phyloP scores from a whole-genome alignment of 2,888 invertebrate genomes.

The Tenodera sinensis region DNA sequence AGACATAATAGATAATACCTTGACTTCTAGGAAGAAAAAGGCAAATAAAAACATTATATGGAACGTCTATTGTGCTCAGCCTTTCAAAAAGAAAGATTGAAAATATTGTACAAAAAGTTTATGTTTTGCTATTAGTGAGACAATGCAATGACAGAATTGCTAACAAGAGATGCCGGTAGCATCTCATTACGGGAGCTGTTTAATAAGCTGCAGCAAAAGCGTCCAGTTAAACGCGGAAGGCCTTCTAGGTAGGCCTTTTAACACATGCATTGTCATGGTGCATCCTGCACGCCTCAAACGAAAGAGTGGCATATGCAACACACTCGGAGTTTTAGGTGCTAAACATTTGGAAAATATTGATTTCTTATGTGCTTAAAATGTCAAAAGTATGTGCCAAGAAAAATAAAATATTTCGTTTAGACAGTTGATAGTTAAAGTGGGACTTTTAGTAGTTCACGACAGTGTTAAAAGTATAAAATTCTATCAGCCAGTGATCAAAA shows the following conservation, averaged over 20 bases:
- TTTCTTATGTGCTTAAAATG: too few species aligned
- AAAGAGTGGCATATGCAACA: neutral
- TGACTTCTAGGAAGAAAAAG: too few species aligned
- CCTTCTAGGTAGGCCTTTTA: neutral
- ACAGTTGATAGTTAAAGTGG: too few species aligned
- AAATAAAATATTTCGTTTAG: too few species aligned
- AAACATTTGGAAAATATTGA: too few species aligned
- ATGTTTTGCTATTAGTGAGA: neutral
- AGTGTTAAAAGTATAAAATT: too few species aligned
- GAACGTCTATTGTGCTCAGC: neutral
- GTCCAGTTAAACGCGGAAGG: neutral
- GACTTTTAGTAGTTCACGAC: too few species aligned
- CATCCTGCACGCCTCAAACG: neutral
- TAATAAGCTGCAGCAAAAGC: neutral
- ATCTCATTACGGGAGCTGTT: neutral
- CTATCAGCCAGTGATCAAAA: too few species aligned
- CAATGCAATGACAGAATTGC: neutral
- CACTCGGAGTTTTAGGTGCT: too few species aligned
- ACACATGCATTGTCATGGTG: neutral
- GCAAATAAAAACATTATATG: too few species aligned
- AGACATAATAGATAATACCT: too few species aligned
- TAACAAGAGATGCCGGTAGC: neutral
- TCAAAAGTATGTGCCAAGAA: too few species aligned
- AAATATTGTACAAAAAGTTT: neutral
- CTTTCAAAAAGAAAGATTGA: neutral